These are phyloP conservation scores for Dasypogon diadema DNA, from an alignment of 2,888 invertebrate genomes.

Conservation along the genomic window DNA sequence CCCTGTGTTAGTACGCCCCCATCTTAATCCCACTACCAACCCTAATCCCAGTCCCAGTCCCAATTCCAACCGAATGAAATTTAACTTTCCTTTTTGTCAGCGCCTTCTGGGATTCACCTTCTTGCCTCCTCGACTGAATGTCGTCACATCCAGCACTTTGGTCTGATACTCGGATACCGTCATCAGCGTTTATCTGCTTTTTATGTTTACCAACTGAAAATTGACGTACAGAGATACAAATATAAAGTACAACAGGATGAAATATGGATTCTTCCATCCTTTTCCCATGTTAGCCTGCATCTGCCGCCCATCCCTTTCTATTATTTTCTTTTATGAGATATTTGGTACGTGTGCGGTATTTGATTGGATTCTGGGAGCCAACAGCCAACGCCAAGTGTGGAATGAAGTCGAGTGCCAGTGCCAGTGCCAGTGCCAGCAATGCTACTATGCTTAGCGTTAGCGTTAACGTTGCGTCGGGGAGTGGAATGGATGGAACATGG, in stretches of 20 bases:
- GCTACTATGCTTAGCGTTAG: no score
- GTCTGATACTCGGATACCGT: slow-evolving; percentile 27
- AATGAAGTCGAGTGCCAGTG: slow-evolving; percentile 43
- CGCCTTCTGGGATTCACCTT: slow-evolving; percentile 31
- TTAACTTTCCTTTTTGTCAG: slow-evolving; percentile 23
- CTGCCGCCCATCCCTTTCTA: slow-evolving; percentile 1
- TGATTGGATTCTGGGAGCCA: slow-evolving; percentile 51
- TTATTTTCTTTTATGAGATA: slow-evolving; percentile 49
- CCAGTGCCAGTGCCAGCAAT: background rate
- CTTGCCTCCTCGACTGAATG: slow-evolving; percentile 18
- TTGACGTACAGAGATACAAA: slow-evolving; percentile 48
- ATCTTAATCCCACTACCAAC: background rate
- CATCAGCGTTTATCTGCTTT: slow-evolving; percentile 51
- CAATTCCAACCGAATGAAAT: slow-evolving; percentile 6
- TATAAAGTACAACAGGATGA: slow-evolving; percentile 43
- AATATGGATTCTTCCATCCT: slow-evolving; percentile 34
- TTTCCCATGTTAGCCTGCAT: background rate
- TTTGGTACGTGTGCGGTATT: slow-evolving; percentile 52
- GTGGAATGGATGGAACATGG: background rate
- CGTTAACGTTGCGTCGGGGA: no score
- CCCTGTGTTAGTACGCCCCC: background rate
- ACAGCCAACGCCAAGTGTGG: slow-evolving; percentile 41
- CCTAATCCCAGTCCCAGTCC: no score
- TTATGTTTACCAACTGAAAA: slow-evolving; percentile 52
- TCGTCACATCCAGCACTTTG: slow-evolving; percentile 40